Percentiles rank a stretch among this genome's conserved stretches.
These are phyloP conservation scores for Tenthredo mesomela DNA, from an alignment of 2,888 invertebrate genomes.

Conservation along the genomic window DNA sequence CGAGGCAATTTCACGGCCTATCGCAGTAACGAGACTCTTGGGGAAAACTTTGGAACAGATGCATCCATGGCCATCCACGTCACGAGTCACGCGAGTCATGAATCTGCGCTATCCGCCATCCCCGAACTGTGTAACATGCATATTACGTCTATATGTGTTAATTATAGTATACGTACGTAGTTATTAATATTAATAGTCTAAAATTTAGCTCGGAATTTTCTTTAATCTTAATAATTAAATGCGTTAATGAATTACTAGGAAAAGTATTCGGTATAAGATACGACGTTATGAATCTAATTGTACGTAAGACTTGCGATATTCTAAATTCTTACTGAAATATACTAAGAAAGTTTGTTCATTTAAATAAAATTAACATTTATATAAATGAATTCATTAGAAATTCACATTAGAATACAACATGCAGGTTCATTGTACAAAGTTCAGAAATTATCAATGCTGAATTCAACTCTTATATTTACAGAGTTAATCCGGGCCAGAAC, in stretches of 20 bases:
- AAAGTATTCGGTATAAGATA: background rate
- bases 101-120: conserved; percentile 5
- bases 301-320: background rate
- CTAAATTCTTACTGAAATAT: background rate
- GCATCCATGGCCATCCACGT: conserved; percentile 1
- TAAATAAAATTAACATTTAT: background rate
- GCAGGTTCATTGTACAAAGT: background rate
- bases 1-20: conserved; percentile 51
- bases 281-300: background rate
- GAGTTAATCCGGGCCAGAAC: background rate
- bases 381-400: background rate
- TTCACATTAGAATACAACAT: background rate
- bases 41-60: conserved; percentile 28
- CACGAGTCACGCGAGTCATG: conserved; percentile 34
- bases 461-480: background rate
- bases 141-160: background rate
- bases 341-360: background rate
- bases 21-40: conserved; percentile 47
- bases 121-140: background rate
- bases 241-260: background rate
- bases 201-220: background rate
- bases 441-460: background rate
- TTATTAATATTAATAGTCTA: background rate
- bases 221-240: background rate
- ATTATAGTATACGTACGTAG: background rate